phyloP scores from a whole-genome alignment of 2,113 vertebrate species.

The Emydocephalus ijimae region DNA sequence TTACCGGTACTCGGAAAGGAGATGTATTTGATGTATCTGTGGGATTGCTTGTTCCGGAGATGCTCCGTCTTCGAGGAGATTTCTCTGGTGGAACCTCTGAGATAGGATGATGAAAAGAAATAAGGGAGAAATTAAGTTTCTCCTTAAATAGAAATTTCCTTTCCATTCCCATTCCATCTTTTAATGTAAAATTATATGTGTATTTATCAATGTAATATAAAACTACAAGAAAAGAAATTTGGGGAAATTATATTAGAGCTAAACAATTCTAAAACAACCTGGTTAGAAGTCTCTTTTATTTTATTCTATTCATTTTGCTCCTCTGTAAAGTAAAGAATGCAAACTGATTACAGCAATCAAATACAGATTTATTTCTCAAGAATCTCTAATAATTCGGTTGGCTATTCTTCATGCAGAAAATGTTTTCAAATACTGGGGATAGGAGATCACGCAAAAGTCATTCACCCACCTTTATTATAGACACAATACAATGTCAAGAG shows the following conservation, averaged over 20 bases:
- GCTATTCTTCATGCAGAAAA: background rate
- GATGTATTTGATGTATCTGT: constrained; percentile 86
- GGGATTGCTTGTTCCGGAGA: constrained; percentile 85
- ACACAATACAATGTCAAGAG: background rate
- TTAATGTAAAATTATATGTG: background rate
- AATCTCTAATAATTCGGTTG: background rate
- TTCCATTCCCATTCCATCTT: constrained; percentile 3
- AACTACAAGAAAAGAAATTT: background rate
- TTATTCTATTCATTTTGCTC: background rate
- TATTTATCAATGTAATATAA: background rate
- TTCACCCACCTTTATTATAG: background rate
- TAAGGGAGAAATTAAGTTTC: constrained; percentile 34
- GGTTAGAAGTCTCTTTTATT: background rate
- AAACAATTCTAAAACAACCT: background rate
- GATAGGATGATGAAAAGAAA: background rate
- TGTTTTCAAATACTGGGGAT: background rate
- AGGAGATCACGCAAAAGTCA: background rate
- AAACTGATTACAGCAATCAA: background rate
- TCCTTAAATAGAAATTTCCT: background rate
- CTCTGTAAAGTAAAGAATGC: background rate
- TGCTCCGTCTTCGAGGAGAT: constrained; percentile 91
- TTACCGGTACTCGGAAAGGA: constrained; percentile 95
- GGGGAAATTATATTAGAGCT: background rate
- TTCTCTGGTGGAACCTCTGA: constrained; percentile 88
- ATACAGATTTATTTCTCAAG: background rate